phyloP scores from a whole-genome alignment of 2,888 invertebrate species.

The Myopa testacea region DNA sequence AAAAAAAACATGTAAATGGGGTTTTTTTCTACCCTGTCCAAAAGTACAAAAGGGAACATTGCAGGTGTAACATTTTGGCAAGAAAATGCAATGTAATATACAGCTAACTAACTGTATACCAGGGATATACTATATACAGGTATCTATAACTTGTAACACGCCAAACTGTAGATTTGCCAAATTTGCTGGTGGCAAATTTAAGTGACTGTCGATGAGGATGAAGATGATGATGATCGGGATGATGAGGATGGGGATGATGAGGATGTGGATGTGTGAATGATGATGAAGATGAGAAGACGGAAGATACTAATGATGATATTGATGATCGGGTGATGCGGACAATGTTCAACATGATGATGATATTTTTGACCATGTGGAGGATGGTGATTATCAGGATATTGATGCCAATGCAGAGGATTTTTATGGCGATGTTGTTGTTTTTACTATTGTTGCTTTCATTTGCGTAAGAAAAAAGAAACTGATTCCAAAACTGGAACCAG shows the following conservation, averaged over 20 bases:
- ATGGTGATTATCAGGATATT: not conserved
- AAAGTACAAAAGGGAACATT: conserved; percentile 1
- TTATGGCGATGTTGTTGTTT: not conserved
- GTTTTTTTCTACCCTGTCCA: not conserved
- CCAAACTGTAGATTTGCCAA: conserved; percentile 8
- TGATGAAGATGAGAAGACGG: too few species aligned
- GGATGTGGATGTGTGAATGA: too few species aligned
- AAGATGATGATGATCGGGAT: too few species aligned
- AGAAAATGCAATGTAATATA: not conserved
- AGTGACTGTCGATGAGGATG: not conserved
- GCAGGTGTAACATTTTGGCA: conserved; percentile 13
- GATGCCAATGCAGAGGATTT: not conserved
- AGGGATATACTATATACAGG: too few species aligned
- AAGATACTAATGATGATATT: too few species aligned
- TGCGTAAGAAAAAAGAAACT: not conserved
- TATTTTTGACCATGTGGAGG: not conserved
- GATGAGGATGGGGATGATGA: too few species aligned
- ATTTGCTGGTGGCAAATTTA: conserved; percentile 12
- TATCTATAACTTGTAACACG: too few species aligned
- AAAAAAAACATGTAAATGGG: not conserved
- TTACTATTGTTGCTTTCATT: not conserved
- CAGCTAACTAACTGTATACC: too few species aligned
- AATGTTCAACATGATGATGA: not conserved
- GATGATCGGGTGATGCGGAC: not conserved
- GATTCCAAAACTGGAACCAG: not conserved